Conservation (phyloP, 2,113 vertebrate species). For the Parotia lawesii region DNA sequence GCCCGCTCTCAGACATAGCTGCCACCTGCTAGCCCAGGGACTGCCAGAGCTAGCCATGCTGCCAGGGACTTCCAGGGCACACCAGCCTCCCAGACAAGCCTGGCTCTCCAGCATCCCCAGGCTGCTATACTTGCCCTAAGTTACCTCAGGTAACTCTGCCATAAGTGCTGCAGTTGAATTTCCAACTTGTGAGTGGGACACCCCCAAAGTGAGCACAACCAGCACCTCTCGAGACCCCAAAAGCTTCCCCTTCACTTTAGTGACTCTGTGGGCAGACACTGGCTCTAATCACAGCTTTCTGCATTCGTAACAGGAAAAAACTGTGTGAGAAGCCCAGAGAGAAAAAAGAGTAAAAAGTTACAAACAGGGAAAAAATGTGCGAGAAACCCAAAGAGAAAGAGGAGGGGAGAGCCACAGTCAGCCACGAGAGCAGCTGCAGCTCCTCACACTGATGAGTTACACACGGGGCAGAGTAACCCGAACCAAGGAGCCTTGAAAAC, state of each 20-base stretch:
- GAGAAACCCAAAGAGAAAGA: not conserved
- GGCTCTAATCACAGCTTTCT: not conserved
- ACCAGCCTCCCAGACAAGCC: not conserved
- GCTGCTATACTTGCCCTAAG: accelerated
- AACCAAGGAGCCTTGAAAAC: not conserved
- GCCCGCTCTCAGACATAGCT: not conserved
- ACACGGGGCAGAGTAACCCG: not conserved
- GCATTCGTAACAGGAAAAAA: not conserved
- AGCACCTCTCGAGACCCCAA: not conserved
- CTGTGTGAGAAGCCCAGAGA: not conserved
- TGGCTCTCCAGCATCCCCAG: not conserved
- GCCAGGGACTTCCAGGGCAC: not conserved
- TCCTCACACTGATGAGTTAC: not conserved
- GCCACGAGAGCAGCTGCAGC: slow-evolving; percentile 10
- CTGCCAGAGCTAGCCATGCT: not conserved
- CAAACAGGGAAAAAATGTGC: not conserved
- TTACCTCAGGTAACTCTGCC: not conserved
- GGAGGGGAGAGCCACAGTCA: not conserved
- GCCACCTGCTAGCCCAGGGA: not conserved
- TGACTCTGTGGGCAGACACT: not conserved
- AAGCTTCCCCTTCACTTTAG: not conserved
- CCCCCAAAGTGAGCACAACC: not conserved
- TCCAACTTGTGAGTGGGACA: not conserved
- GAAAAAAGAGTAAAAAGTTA: not conserved
- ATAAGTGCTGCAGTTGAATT: not conserved